phyloP scores from a whole-genome alignment of 2,797 vertebrate genomes.

The Hypotaenidia philippensis region DNA sequence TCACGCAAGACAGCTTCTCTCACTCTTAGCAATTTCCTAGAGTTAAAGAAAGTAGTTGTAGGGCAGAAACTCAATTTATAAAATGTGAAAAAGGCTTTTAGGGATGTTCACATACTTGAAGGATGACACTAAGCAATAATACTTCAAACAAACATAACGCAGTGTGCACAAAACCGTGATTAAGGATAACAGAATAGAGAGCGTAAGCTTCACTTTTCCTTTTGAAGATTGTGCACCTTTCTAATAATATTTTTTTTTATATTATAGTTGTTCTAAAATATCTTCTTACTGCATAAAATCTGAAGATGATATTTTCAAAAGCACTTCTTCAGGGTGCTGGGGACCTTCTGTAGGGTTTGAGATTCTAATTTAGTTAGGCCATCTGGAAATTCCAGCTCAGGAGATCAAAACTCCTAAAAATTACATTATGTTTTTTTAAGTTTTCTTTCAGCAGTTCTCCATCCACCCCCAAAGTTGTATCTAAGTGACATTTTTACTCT shows the following conservation, averaged over 20 bases:
- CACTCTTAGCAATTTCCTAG: not conserved
- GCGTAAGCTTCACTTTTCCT: not conserved
- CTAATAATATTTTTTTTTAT: not conserved
- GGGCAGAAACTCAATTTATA: not conserved
- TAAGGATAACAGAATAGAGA: not conserved
- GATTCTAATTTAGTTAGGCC: not conserved
- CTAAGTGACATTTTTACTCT: not conserved
- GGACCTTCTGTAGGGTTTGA: not conserved
- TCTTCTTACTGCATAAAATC: not conserved
- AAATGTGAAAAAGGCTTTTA: not conserved
- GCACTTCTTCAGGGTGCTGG: not conserved
- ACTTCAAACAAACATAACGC: not conserved
- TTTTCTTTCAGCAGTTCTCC: not conserved
- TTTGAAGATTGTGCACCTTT: not conserved
- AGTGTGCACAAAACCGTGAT: not conserved
- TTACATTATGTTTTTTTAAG: not conserved
- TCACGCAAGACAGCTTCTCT: not conserved
- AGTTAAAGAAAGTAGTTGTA: not conserved
- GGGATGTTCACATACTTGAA: not conserved
- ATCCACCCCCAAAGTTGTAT: not conserved
- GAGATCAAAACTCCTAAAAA: not conserved
- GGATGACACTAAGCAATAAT: not conserved
- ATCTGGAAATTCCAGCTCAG: not conserved
- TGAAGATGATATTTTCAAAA: not conserved
- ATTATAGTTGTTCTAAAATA: not conserved